Conservation (phyloP, 2,113 vertebrate species). For the Platysternon megacephalum region DNA sequence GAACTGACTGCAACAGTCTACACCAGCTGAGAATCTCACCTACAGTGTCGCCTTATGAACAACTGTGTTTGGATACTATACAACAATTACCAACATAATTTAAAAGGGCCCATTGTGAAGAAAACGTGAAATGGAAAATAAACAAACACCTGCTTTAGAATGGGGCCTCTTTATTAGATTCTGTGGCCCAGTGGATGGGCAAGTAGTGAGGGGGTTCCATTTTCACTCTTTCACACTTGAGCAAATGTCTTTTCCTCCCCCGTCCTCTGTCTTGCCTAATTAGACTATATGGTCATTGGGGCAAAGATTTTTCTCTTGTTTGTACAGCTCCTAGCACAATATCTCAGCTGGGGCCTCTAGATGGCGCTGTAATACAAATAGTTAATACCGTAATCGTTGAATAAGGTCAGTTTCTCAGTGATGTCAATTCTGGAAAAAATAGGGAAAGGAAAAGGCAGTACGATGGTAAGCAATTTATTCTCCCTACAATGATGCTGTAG, state of each 20-base stretch:
- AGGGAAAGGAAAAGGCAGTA: background rate
- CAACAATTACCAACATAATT: background rate
- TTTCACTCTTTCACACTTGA: background rate
- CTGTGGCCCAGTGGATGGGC: background rate
- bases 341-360: background rate
- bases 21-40: constrained; percentile 6
- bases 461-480: background rate
- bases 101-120: background rate
- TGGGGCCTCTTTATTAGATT: no score
- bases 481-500: background rate
- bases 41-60: background rate
- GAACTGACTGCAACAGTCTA: background rate
- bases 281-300: background rate
- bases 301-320: background rate
- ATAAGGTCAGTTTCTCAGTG: background rate
- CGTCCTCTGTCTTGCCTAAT: background rate
- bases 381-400: background rate
- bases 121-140: background rate
- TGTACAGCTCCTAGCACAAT: background rate
- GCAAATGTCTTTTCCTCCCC: background rate
- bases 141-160: no score
- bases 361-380: background rate
- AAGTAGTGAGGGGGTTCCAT: background rate
- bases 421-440: background rate
- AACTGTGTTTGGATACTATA: background rate